These are phyloP conservation scores for Thaumetopoea pityocampa DNA, from an alignment of 1,140 invertebrate genomes.

Conservation along the genomic window DNA sequence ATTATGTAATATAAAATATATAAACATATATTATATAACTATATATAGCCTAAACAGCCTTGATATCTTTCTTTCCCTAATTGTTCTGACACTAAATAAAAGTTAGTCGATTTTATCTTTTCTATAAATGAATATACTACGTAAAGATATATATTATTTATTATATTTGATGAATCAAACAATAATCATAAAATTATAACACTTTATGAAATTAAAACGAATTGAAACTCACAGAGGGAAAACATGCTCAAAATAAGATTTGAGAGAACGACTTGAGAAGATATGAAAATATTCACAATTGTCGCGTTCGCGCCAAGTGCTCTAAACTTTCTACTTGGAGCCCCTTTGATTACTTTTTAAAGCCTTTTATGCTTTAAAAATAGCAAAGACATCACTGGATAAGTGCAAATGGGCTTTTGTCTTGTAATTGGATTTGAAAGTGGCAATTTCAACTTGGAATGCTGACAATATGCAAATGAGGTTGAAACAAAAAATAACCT, in stretches of 20 bases:
- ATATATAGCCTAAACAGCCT: too few species aligned
- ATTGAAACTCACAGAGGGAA: conserved; percentile 10
- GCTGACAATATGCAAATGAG: conserved; percentile 35
- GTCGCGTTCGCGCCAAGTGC: conserved; percentile 47
- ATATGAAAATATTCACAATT: conserved; percentile 56
- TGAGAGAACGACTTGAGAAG: conserved; percentile 48
- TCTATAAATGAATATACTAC: too few species aligned
- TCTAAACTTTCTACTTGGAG: conserved; percentile 38
- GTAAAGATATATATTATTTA: too few species aligned
- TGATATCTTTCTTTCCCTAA: too few species aligned
- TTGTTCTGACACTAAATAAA: too few species aligned
- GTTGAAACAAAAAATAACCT: conserved; percentile 15
- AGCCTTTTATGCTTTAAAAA: conserved; percentile 47
- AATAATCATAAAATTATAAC: too few species aligned
- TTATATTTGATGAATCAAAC: too few species aligned
- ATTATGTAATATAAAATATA: too few species aligned
- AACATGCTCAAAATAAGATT: conserved; percentile 31
- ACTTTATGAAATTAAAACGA: conserved; percentile 2
- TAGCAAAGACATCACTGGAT: conserved; percentile 42
- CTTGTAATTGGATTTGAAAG: conserved; percentile 47
- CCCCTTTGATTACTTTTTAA: conserved; percentile 65
- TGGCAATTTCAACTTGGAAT: conserved; percentile 30
- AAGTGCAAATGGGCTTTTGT: conserved; percentile 41
- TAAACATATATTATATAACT: too few species aligned
- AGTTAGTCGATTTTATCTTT: too few species aligned